Base-by-base conservation (phyloP, 2,888 invertebrate species). In the Protonemura montana region DNA sequence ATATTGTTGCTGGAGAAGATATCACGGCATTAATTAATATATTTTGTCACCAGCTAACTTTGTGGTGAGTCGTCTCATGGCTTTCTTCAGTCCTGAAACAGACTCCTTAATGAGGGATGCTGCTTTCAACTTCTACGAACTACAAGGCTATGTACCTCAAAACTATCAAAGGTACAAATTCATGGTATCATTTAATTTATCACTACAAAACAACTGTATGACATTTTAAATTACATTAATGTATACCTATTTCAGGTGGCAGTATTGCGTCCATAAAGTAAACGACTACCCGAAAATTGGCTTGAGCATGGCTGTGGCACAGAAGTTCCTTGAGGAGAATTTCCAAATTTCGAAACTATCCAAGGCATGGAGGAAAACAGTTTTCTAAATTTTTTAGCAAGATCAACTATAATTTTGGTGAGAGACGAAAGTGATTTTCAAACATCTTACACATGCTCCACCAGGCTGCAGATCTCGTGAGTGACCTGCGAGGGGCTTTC, bases 401-500 rank as follows among this genome's bases (percentile, higher is more conserved):
- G 30, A 85, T 26, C 21, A 76, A 21, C 7, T 26, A 13, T 78
- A 59, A 77, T 41, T 41, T 41, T 41, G 13, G 41, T 41, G 41
- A 7, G 41, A 41, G 5, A 13, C 41, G 13, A 41, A n/a, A 7
- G 6, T 6, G 77, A n/a, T 77, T 26, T 21, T 7, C 7, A 13
- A 21, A 77, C 21, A 16, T 77, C 6, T 25, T 6, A 77, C 77
- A 77, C 77, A 13, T 16, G 5, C n/a, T 77, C 26, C 77, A 21
- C 0, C 85, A 89, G 87, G 89, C 88, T 13, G 82, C 76, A 26
- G 89, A 90, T 78, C 90, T 92, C 91, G 91, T 93, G 0, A 89
- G 90, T 78, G 91, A 93, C 89, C 89, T 93, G 0, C 90, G 91
- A 85, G 89, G 89, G 25, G 91, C 92, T 1, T 93, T 93, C 89